These are phyloP conservation scores for Nesoenas mayeri DNA, from an alignment of 2,113 vertebrate species.

Conservation along the genomic window DNA sequence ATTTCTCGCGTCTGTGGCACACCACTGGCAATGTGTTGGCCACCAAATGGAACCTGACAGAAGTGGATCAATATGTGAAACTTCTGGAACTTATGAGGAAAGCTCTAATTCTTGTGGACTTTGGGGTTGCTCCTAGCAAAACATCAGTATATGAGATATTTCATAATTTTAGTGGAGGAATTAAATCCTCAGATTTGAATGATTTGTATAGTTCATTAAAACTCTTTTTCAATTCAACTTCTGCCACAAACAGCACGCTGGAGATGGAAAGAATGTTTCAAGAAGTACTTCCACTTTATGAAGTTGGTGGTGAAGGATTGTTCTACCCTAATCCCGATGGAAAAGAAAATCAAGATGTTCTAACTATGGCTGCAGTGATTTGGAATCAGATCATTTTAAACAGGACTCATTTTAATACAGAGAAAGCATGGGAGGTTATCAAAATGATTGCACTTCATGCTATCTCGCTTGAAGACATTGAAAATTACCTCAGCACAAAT, in stretches of 20 bases:
- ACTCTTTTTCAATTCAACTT: not conserved
- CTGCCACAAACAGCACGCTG: not conserved
- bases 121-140: not conserved
- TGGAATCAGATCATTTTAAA: conserved; percentile 42
- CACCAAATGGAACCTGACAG: conserved; percentile 53
- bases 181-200: not conserved
- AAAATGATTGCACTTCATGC: conserved; percentile 23
- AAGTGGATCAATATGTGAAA: conserved; percentile 36
- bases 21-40: not conserved
- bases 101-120: conserved; percentile 40
- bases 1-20: not conserved
- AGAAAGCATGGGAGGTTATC: conserved; percentile 39
- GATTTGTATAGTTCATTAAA: not conserved
- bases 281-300: not conserved
- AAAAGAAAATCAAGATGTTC: conserved; percentile 10
- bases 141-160: not conserved
- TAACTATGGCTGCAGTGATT: conserved; percentile 31
- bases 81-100: conserved; percentile 35
- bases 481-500: conserved; percentile 4
- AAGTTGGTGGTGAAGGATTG: not conserved
- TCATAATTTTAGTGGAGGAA: not conserved
- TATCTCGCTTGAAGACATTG: not conserved
- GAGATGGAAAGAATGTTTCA: not conserved
- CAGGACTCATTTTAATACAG: conserved; percentile 8
- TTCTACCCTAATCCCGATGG: not conserved